Percentiles rank a stretch among this genome's conserved stretches.
Conservation (phyloP, 1,140 invertebrate genomes). For the Sesamia nonagrioides region DNA sequence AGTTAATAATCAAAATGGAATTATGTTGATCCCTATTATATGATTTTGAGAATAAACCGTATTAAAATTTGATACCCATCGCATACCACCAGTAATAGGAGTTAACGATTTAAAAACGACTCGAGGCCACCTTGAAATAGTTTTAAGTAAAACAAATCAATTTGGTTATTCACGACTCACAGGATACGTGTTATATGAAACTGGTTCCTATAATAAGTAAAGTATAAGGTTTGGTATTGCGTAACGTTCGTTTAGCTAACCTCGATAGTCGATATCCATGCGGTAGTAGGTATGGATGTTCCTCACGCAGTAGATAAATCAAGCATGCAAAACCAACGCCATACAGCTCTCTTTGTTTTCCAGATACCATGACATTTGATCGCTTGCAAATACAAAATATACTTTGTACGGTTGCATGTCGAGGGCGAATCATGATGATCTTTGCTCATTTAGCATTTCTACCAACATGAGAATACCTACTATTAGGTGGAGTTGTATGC, state of each 20-base stretch:
- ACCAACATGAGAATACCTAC: neutral
- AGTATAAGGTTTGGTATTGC: conserved; percentile 57
- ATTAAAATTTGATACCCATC: conserved; percentile 28
- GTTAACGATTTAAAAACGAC: conserved; percentile 23
- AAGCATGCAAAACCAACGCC: conserved; percentile 63
- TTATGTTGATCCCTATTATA: neutral
- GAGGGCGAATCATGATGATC: conserved; percentile 44
- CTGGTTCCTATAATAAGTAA: conserved; percentile 14
- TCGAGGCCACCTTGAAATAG: conserved; percentile 48
- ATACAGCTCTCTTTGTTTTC: conserved; percentile 57
- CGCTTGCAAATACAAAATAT: conserved; percentile 52
- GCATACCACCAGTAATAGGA: conserved; percentile 19
- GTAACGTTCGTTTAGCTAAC: conserved; percentile 47
- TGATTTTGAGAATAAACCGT: neutral
- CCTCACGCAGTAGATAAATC: conserved; percentile 66
- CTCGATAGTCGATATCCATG: conserved; percentile 55
- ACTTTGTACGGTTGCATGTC: conserved; percentile 38
- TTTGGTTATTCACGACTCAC: conserved; percentile 40
- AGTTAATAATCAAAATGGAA: conserved; percentile 3
- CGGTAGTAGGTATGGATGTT: conserved; percentile 67
- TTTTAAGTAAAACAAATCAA: conserved; percentile 49
- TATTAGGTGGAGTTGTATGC: neutral
- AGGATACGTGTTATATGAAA: conserved; percentile 21
- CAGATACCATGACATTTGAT: conserved; percentile 59
- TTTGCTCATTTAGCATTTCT: conserved; percentile 17